Evolutionary conservation across 2,797 vertebrate species (phyloP), one percentile per base, ranked within the genome.

Genomic region (Amblyraja radiata): DNA sequence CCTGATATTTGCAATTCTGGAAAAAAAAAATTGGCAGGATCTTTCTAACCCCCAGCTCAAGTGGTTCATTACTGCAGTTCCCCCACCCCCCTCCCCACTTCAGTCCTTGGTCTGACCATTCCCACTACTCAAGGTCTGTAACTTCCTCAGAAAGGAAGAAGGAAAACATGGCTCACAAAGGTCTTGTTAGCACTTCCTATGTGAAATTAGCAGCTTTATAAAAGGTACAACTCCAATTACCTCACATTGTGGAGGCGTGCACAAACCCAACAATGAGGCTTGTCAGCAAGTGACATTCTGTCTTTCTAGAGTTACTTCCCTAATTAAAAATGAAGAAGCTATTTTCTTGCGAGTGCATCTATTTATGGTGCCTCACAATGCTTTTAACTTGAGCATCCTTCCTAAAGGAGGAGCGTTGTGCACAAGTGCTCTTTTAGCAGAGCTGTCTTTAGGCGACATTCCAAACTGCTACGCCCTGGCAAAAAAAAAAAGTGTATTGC

Each of bases 171-270:
- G 97, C 97, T 98, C 97, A 99, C 98, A 99, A 99, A 99, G 98
- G 98, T 99, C 98, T 98, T 98, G 98, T 99, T 99, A 98, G 98
- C 98, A 99, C 98, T 99, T 99, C 99, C 98, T 99, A 98, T 98
- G 97, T 96, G 97, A 99, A 99, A 99, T 99, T 98, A 98, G 98
- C 98, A 98, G 98, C 98, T 98, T 98, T 98, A 97, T 98, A 97
- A 97, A 98, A 98, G 98, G 97, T 99, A 98, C 98, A 98, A 98
- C 97, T 98, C 97, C 98, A 99, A 99, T 99, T 99, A 99, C 98
- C 97, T 97, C 96, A 97, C 97, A 98, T 98, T 98, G 97, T 98
- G 97, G 97, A 96, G 97, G 98, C 96, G 95, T 95, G 96, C 95
- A 96, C 97, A 97, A 97, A 97, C 96, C 94, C 95, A 95, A 97